Conservation (phyloP, 2,888 invertebrate genomes). For the Yponomeuta evonymella region DNA sequence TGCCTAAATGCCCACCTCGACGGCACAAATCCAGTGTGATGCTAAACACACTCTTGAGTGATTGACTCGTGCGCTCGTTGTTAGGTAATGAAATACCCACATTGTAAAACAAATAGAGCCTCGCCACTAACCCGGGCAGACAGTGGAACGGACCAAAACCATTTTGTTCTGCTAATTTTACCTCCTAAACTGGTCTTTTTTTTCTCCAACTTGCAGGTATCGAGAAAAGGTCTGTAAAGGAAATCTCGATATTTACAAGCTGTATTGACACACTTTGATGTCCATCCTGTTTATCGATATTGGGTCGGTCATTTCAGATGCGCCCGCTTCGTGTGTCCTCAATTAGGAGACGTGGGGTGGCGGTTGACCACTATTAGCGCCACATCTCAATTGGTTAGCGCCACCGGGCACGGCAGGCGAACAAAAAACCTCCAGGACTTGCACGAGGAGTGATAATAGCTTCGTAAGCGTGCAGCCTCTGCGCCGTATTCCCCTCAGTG, state of each 20-base stretch:
- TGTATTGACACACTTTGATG: not conserved
- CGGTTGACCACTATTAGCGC: conserved; percentile 37
- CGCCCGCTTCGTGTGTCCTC: conserved; percentile 33
- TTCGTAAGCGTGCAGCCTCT: not conserved
- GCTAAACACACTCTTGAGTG: conserved; percentile 54
- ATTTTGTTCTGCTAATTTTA: not conserved
- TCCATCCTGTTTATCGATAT: conserved; percentile 7
- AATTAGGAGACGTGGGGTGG: conserved; percentile 34
- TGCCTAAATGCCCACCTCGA: conserved; percentile 50
- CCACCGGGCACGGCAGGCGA: conserved; percentile 17
- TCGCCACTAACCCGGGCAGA: not conserved
- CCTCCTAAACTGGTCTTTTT: not conserved
- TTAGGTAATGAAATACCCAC: not conserved
- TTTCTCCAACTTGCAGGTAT: not conserved
- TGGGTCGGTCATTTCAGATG: not conserved
- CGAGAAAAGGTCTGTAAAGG: not conserved
- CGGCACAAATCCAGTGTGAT: conserved; percentile 50
- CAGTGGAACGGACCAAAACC: not conserved
- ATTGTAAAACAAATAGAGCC: conserved; percentile 11
- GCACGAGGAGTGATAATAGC: not conserved
- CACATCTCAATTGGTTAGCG: conserved; percentile 45
- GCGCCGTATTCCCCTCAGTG: not conserved
- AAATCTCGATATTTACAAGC: not conserved
- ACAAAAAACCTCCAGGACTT: not conserved
- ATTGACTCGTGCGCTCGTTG: conserved; percentile 42